Conservation (phyloP, 2,113 vertebrate genomes). For the Erpornis zantholeuca region DNA sequence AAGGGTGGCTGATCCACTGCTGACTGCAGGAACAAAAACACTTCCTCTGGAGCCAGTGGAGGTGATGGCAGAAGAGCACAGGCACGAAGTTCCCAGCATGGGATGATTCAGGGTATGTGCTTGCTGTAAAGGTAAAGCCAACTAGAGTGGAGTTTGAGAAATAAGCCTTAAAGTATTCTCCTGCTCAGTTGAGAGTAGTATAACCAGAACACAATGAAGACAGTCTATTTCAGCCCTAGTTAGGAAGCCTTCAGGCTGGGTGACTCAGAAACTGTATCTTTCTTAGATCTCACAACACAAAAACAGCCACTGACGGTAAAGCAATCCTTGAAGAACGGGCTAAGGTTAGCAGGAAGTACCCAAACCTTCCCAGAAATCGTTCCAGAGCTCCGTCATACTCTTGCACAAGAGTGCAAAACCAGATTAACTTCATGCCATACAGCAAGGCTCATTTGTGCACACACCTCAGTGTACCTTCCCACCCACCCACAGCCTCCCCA, state of each 20-base stretch:
- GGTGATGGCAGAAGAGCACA: neutral
- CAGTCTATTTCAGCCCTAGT: neutral
- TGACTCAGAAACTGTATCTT: neutral
- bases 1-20: neutral
- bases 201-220: neutral
- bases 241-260: neutral
- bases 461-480: neutral
- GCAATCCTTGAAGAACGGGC: neutral
- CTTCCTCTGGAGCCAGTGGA: neutral
- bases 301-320: neutral
- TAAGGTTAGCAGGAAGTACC: neutral
- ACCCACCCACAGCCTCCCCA: neutral
- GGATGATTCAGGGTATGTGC: neutral
- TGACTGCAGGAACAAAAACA: neutral
- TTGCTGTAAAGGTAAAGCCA: neutral
- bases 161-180: neutral
- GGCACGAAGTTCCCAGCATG: neutral
- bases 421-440: conserved; percentile 30
- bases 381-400: neutral
- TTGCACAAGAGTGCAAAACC: conserved; percentile 25
- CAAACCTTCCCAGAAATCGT: neutral
- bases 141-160: neutral
- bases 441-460: neutral
- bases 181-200: neutral
- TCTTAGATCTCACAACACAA: neutral